These are phyloP conservation scores for Cassiopea xamachana DNA, from an alignment of 30 jellyfish, hydroid and myxozoan genomes.

Conservation along the genomic window DNA sequence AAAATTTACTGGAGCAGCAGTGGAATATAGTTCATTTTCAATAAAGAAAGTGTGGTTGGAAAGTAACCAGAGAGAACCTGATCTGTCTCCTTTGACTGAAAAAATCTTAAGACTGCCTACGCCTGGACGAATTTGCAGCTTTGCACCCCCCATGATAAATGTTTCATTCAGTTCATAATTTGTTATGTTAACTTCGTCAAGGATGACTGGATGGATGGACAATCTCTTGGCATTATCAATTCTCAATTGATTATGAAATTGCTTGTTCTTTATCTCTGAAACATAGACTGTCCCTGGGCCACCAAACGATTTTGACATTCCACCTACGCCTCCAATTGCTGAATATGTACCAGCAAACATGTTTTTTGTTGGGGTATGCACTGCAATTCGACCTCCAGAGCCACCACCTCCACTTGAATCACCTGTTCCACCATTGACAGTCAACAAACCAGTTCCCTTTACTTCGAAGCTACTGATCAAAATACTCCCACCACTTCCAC, in stretches of 20 bases:
- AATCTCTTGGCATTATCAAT: conserved; percentile 37
- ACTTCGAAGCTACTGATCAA: conserved; percentile 38
- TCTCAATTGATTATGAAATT: conserved; percentile 32
- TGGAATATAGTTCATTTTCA: conserved; percentile 62
- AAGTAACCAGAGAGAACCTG: conserved; percentile 48
- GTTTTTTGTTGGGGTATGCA: conserved; percentile 40
- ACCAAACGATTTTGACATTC: conserved; percentile 49
- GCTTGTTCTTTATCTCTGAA: conserved; percentile 21
- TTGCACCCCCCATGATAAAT: conserved; percentile 57
- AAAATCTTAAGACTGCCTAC: conserved; percentile 25
- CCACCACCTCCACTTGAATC: conserved; percentile 68
- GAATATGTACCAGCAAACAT: conserved; percentile 40
- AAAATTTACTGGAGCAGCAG: conserved; percentile 58
- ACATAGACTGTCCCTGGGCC: conserved; percentile 79
- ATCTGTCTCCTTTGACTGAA: conserved; percentile 50
- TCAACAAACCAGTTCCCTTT: conserved; percentile 50
- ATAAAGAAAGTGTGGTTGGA: conserved; percentile 54
- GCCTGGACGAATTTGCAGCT: conserved; percentile 55
- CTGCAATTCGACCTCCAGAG: conserved; percentile 70
- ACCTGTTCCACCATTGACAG: conserved; percentile 71
- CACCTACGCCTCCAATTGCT: conserved; percentile 64
- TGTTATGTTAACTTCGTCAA: conserved; percentile 38
- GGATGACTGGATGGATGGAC: conserved; percentile 60
- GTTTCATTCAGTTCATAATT: conserved; percentile 40
- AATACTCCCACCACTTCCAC: conserved; percentile 79